Conservation (phyloP, 1,140 invertebrate genomes). For the Heterodera schachtii region DNA sequence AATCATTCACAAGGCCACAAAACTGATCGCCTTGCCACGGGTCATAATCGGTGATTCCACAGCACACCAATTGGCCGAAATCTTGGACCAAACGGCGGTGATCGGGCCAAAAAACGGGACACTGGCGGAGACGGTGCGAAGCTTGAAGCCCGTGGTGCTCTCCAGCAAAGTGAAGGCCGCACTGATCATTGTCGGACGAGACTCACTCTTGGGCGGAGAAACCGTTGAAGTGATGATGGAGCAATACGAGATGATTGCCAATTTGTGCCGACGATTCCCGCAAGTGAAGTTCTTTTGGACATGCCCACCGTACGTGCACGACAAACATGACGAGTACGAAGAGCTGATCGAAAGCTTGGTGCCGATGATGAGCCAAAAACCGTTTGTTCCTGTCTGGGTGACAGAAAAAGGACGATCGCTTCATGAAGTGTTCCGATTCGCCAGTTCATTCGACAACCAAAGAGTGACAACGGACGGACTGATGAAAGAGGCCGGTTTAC, state of each 20-base stretch:
- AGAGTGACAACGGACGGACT: conserved; percentile 8
- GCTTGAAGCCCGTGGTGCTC: neutral
- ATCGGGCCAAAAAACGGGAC: neutral
- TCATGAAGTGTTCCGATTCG: neutral
- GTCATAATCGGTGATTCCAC: conserved; percentile 16
- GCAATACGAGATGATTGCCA: neutral
- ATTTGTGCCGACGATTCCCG: neutral
- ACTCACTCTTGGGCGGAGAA: neutral
- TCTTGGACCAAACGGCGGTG: neutral
- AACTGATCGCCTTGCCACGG: neutral
- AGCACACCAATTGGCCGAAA: neutral
- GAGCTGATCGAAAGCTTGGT: neutral
- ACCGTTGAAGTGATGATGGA: neutral
- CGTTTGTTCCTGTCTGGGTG: neutral
- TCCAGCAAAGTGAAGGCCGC: conserved; percentile 16
- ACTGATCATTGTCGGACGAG: neutral
- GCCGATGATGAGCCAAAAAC: neutral
- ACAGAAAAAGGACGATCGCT: neutral
- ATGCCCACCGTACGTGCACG: conserved; percentile 2
- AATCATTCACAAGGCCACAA: neutral
- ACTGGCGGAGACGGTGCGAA: neutral
- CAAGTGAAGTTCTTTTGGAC: conserved; percentile 2
- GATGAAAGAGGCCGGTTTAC: neutral
- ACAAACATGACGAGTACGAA: conserved; percentile 4
- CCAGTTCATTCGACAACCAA: neutral